phyloP scores from a whole-genome alignment of 2,888 invertebrate species.

The Hypena proboscidalis region DNA sequence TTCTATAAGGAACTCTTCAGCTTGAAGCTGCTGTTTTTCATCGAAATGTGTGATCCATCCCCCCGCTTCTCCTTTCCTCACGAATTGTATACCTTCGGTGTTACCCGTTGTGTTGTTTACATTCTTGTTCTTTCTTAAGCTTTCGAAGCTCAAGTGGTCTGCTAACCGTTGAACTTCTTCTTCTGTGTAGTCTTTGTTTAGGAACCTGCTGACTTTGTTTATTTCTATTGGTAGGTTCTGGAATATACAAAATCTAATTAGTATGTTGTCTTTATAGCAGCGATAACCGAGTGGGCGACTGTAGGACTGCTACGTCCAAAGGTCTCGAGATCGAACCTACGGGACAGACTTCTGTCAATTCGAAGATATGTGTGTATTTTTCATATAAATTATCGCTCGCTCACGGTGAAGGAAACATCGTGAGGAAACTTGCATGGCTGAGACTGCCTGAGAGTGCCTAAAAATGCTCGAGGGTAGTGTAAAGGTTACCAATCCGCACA shows the following conservation, averaged over 20 bases:
- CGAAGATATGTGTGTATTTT: no score
- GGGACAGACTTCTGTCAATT: no score
- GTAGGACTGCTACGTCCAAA: no score
- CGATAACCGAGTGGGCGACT: background rate
- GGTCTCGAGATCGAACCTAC: no score
- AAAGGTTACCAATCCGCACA: no score
- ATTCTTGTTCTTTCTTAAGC: constrained; percentile 83
- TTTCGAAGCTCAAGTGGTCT: constrained; percentile 85
- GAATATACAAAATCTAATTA: constrained; percentile 5
- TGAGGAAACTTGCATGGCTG: no score
- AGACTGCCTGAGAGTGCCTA: no score
- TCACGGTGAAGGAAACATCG: no score
- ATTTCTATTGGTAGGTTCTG: constrained; percentile 83
- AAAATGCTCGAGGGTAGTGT: no score
- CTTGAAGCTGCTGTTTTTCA: constrained; percentile 68
- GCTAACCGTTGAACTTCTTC: constrained; percentile 73
- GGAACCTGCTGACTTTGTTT: constrained; percentile 76
- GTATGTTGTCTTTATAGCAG: background rate
- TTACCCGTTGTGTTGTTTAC: constrained; percentile 78
- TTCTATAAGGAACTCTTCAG: constrained; percentile 65
- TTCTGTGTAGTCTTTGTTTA: constrained; percentile 70
- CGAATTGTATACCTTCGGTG: constrained; percentile 63
- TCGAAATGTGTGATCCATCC: constrained; percentile 74
- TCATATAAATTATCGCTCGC: no score
- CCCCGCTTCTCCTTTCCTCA: constrained; percentile 77